These are phyloP conservation scores for Chironex yamaguchii DNA, from an alignment of 30 jellyfish, hydroid and myxozoan genomes.

Conservation along the genomic window DNA sequence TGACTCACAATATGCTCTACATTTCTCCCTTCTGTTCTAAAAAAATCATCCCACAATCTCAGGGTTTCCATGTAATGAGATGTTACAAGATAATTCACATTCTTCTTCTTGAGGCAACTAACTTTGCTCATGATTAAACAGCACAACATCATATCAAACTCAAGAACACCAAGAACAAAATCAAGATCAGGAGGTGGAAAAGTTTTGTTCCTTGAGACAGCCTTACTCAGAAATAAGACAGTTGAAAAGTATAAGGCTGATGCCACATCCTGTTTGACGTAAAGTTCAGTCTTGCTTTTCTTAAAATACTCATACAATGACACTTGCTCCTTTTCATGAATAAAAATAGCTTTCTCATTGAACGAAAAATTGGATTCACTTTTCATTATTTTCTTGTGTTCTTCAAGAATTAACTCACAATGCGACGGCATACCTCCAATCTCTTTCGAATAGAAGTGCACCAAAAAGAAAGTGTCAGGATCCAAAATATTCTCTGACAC, in stretches of 20 bases:
- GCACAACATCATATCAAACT: not conserved
- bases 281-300: not conserved
- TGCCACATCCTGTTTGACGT: not conserved
- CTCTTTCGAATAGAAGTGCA: not conserved
- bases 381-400: not conserved
- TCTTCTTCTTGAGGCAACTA: too few species aligned
- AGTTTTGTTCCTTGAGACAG: not conserved
- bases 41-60: not conserved
- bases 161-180: not conserved
- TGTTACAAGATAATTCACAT: too few species aligned
- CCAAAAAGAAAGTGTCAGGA: not conserved
- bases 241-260: not conserved
- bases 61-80: not conserved
- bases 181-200: not conserved
- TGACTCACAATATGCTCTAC: too few species aligned
- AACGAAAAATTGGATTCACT: too few species aligned
- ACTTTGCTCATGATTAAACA: not conserved
- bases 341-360: too few species aligned
- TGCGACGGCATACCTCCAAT: not conserved
- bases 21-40: too few species aligned
- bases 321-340: too few species aligned
- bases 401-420: not conserved
- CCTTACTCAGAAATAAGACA: not conserved
- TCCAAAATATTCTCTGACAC: too few species aligned
- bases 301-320: not conserved